A percentile compares a stretch with the other conserved stretches of the same genome.
phyloP scores from a whole-genome alignment of 37 sponge, comb jelly and placozoan species.

The Ianthella basta region DNA sequence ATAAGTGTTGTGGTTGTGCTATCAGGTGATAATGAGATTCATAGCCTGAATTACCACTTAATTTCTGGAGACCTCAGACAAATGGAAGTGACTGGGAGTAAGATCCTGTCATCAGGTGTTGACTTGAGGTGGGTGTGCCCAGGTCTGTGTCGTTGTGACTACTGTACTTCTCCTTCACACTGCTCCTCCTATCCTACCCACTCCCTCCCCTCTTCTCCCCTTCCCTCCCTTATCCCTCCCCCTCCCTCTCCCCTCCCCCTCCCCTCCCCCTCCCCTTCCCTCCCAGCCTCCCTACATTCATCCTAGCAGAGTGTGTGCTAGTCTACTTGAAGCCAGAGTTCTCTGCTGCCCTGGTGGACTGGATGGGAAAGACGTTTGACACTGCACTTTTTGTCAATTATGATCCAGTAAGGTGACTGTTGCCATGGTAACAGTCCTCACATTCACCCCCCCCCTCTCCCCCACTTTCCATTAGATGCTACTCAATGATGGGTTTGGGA shows the following conservation, averaged over 20 bases:
- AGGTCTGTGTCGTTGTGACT: neutral
- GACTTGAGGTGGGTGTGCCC: conserved; percentile 35
- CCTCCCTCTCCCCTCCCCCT: neutral
- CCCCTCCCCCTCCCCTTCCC: neutral
- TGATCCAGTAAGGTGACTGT: conserved; percentile 73
- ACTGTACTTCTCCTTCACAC: neutral
- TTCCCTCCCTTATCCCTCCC: neutral
- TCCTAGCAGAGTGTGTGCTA: conserved; percentile 83
- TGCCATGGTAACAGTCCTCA: neutral
- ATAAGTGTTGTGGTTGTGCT: too few relatives aligned
- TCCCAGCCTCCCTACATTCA: neutral
- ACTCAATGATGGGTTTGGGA: conserved; percentile 66
- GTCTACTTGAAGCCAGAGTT: conserved; percentile 75
- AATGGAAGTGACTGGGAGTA: conserved; percentile 30
- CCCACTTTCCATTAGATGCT: conserved; percentile 44
- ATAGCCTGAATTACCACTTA: conserved; percentile 54
- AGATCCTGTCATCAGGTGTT: conserved; percentile 52
- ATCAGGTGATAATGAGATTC: conserved; percentile 34
- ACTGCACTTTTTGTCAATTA: conserved; percentile 78
- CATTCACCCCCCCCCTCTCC: neutral
- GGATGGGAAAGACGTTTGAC: conserved; percentile 65
- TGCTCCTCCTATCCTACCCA: neutral
- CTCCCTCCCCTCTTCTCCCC: neutral
- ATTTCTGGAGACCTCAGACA: conserved; percentile 54
- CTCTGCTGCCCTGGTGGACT: conserved; percentile 59